phyloP scores from a whole-genome alignment of 2,797 vertebrate species.

The Lindbergichthys nudifrons region DNA sequence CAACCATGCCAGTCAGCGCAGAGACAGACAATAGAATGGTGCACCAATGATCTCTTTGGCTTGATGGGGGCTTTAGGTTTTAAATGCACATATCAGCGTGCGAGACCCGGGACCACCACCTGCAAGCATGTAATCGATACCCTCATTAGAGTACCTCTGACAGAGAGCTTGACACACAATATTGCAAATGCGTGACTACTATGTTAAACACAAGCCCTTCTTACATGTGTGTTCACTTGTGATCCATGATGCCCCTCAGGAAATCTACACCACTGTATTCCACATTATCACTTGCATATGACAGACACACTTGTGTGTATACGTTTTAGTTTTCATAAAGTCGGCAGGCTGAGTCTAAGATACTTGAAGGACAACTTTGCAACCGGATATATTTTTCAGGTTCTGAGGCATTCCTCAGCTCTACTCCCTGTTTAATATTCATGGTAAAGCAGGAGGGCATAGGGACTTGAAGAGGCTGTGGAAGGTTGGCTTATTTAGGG shows the following conservation, averaged over 20 bases:
- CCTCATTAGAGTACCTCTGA: constrained; percentile 75
- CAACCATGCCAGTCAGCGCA: constrained; percentile 67
- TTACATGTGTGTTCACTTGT: constrained; percentile 55
- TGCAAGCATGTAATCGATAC: constrained; percentile 76
- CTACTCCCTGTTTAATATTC: constrained; percentile 78
- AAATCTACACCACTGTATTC: constrained; percentile 32
- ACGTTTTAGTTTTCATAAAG: constrained; percentile 5
- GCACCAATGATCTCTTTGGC: constrained; percentile 65
- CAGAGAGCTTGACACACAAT: constrained; percentile 66
- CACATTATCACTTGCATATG: constrained; percentile 17
- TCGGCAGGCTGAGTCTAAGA: constrained; percentile 3
- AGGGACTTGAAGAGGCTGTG: constrained; percentile 54
- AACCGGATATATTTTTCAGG: constrained; percentile 50
- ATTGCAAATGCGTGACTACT: constrained; percentile 47
- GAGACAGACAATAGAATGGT: constrained; percentile 70
- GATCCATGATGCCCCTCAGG: constrained; percentile 45
- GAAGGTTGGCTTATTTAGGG: constrained; percentile 75
- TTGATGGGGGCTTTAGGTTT: constrained; percentile 70
- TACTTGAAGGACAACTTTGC: constrained; percentile 36
- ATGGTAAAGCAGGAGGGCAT: constrained; percentile 72
- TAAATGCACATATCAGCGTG: constrained; percentile 72
- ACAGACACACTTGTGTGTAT: neutral
- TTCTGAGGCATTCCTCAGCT: constrained; percentile 70
- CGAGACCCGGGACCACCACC: constrained; percentile 66
- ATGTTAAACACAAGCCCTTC: constrained; percentile 36